Evolutionary conservation across 2,888 invertebrate species (phyloP), one percentile per base, ranked within the genome.

Genomic region (Leucozona laternaria): DNA sequence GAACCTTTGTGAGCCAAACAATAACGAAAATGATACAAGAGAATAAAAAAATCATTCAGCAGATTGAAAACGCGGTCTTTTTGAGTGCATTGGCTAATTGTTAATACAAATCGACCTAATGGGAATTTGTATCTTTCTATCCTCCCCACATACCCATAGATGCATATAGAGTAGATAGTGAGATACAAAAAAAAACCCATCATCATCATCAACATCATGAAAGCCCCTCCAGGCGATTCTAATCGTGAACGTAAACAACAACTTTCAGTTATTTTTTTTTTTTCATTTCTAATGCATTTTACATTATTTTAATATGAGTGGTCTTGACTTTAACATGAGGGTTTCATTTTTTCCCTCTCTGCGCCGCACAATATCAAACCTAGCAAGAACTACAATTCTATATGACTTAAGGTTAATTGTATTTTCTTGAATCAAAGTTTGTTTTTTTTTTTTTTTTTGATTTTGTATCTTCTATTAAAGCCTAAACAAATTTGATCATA

Each of bases 71-170:
- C 81, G 86, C 86, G 86, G 86, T 73, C 82, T 75, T 82, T 86
- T 86, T 82, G 78, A 82, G 73, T 86, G 78, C 86, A 86, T 78
- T 78, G 75, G 82, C 86, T 86, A 86, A 86, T 86, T 86, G 86
- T 86, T 86, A 86, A 73, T 79, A 82, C 86, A 86, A 86, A 86
- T 86, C 75, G 78, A 62, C 73, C 82, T 86, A 86, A 86, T 86
- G 82, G 78, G 64, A 82, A 71, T 82, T 43, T 70, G 50, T 84
- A 68, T 66, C 37, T 57, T 50, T 66, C 13, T 20, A 25, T 71
- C 50, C 66, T 50, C 22, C 58, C 57, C 11, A 57, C 48, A 34
- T 50, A 31, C 4, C 11, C 0, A 22, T 20, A 7, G 15, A 28
- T 34, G 64, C 22, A 34, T 22, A 17, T 40, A 45, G 20, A 28